Percentiles rank a stretch among this genome's conserved stretches.
Evolutionary conservation across 2,113 vertebrate genomes (phyloP).

Genomic region (Cyphomyrus plagiostoma): DNA sequence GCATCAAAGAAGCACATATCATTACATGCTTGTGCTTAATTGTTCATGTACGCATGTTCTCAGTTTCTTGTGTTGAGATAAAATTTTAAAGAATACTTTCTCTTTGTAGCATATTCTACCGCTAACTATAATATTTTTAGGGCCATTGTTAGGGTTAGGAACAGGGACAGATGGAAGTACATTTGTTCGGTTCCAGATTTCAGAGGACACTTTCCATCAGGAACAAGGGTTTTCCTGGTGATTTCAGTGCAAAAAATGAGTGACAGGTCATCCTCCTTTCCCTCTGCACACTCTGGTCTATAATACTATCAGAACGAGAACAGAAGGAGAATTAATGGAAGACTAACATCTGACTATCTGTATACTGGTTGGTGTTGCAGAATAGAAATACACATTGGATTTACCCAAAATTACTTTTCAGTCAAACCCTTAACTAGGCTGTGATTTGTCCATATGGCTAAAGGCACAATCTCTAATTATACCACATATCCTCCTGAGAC

Average conservation of each 20-base stretch:
- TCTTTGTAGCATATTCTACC: neutral
- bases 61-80: neutral
- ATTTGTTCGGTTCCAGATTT: neutral
- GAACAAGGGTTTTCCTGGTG: neutral
- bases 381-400: neutral
- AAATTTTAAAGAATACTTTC: neutral
- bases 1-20: neutral
- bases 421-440: neutral
- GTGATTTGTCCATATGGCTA: neutral
- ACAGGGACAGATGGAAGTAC: neutral
- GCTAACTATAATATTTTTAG: neutral
- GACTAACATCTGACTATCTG: neutral
- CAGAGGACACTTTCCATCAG: neutral
- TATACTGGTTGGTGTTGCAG: neutral
- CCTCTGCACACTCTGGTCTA: neutral
- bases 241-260: neutral
- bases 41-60: neutral
- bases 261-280: neutral
- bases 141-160: neutral
- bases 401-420: neutral
- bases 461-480: neutral
- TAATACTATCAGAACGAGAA: neutral
- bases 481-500: neutral
- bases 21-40: neutral
- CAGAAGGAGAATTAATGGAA: neutral